Base-by-base conservation (phyloP, 2,888 invertebrate species). In the Achlya flavicornis region DNA sequence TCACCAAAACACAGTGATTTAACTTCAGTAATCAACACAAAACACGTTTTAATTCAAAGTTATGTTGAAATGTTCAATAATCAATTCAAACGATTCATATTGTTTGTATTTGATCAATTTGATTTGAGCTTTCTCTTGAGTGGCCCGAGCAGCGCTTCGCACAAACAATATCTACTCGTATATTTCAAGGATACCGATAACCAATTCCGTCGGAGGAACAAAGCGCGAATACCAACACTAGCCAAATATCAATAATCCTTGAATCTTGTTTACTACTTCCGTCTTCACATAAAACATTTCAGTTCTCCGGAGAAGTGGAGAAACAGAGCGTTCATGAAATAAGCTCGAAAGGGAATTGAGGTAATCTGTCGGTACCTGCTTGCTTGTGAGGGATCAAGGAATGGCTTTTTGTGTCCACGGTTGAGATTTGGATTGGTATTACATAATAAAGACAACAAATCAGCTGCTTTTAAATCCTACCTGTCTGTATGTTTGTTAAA, bases 231-330 rank as follows among this genome's bases (percentile, higher is more conserved):
- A 19, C 7, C 7, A 10, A 6, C 38, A 53, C 7, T 19, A 14
- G 19, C 53, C 53, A 53, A 53, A 53, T 53, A 53, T 53, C 53
- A 53, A 53, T 53, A 16, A 48, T 48, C 16, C 48, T 48, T 48
- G 53, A 53, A 53, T 19, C 19, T 53, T 53, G 53, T 53, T 53
- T 53, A 53, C 53, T 53, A 19, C 7, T 53, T 53, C 53, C 53
- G 8, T 19, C 8, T 53, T 53, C 19, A 16, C 53, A 3, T 0
- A 53, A 53, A 53, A 53, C 53, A 53, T 53, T 53, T 19, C 53
- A 53, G 53, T 8, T 48, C 53, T 8, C 53, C 16, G 53, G 53
- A 53, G 19, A n/a, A 19, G 53, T n/a, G 19, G 53, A 16, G 10
- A 48, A 53, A 53, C 19, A 53, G 53, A 53, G 19, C 53, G 16